These are phyloP conservation scores for Physocephala rufipes DNA, from an alignment of 2,888 invertebrate genomes.

Conservation along the genomic window DNA sequence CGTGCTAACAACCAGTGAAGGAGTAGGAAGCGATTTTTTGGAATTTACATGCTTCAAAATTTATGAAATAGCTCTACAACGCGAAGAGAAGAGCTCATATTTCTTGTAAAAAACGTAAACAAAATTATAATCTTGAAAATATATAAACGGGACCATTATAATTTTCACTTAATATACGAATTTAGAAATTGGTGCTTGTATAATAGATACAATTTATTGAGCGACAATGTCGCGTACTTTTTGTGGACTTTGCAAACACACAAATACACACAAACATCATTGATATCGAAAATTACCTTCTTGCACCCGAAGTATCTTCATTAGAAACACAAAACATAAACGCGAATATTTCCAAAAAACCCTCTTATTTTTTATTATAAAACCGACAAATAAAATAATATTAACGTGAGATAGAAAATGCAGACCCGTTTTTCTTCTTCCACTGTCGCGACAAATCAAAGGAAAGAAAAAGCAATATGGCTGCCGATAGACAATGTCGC, in stretches of 20 bases:
- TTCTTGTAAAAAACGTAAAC: conserved; percentile 3
- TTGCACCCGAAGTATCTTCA: not conserved
- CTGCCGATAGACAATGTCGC: conserved; percentile 31
- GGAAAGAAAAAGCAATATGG: conserved; percentile 49
- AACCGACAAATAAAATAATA: conserved; percentile 18
- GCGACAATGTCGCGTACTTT: not conserved
- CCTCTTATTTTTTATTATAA: conserved; percentile 10
- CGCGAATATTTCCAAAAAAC: not conserved
- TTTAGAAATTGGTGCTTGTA: not conserved
- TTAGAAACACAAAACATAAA: too few species aligned
- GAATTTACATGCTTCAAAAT: conserved; percentile 18
- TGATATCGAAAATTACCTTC: conserved; percentile 23
- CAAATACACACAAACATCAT: not conserved
- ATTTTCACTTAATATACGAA: too few species aligned
- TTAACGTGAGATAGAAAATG: conserved; percentile 26
- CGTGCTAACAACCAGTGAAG: conserved; percentile 37
- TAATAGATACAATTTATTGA: not conserved
- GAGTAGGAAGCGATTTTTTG: conserved; percentile 34
- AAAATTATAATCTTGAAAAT: not conserved
- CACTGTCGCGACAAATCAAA: conserved; percentile 7
- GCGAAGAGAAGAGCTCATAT: not conserved
- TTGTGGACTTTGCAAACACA: not conserved
- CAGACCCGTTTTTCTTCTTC: conserved; percentile 30
- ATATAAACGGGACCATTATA: too few species aligned
- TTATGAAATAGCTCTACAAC: conserved; percentile 16